Evolutionary conservation across 2,797 vertebrate species (phyloP).

Genomic region (Mus caroli): DNA sequence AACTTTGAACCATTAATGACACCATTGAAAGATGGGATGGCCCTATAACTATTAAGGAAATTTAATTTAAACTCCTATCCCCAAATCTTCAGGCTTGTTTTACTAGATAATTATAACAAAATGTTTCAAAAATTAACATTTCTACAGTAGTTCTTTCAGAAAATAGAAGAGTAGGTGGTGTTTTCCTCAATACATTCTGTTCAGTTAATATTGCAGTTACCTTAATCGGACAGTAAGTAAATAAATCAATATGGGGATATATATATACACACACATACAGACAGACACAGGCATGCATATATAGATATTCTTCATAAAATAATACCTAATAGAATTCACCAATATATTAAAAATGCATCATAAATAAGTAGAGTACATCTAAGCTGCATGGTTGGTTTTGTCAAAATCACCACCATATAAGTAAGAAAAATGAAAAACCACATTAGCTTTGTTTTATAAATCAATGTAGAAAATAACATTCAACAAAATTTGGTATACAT

Average conservation of each 20-base stretch:
- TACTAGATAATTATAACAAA: conserved; percentile 17
- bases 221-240: not conserved
- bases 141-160: not conserved
- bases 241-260: not conserved
- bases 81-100: not conserved
- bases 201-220: not conserved
- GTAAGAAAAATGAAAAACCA: not conserved
- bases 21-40: conserved; percentile 37
- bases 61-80: not conserved
- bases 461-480: not conserved
- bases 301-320: not conserved
- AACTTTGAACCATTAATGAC: conserved; percentile 29
- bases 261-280: no score
- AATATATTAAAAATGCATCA: not conserved
- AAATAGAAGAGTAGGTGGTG: not conserved
- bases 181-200: not conserved
- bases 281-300: no score
- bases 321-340: not conserved
- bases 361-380: not conserved
- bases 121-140: conserved; percentile 11
- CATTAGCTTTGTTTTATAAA: not conserved
- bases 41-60: not conserved
- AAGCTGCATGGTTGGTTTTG: not conserved
- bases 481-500: not conserved
- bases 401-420: not conserved